Conservation (phyloP, 2,797 vertebrate genomes). For the Pipistrellus pipistrellus region DNA sequence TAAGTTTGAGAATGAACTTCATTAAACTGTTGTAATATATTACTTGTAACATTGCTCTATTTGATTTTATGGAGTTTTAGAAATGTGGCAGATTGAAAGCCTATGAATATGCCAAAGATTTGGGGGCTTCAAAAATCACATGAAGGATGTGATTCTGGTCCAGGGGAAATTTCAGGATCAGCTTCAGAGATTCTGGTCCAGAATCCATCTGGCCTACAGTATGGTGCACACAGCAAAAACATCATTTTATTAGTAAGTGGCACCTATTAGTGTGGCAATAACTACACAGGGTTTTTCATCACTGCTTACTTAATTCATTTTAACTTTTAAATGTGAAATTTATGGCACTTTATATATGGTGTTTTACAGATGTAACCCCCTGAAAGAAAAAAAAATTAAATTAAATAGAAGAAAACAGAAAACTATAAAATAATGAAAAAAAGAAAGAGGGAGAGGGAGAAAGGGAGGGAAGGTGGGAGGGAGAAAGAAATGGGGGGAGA, state of each 20-base stretch:
- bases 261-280: not conserved
- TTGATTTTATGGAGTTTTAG: slow-evolving; percentile 1
- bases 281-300: not conserved
- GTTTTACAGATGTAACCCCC: not conserved
- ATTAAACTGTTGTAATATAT: not conserved
- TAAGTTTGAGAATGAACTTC: not conserved
- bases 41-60: not conserved
- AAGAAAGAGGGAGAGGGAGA: not conserved
- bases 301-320: not conserved
- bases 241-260: not conserved
- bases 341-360: not conserved
- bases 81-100: not conserved
- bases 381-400: not conserved
- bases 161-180: not conserved
- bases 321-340: not conserved
- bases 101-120: not conserved
- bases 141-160: not conserved
- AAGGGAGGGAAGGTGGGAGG: too few species aligned
- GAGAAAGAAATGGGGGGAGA: not conserved
- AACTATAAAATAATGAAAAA: not conserved
- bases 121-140: not conserved
- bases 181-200: not conserved
- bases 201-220: not conserved
- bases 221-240: not conserved
- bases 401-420: not conserved